Evolutionary conservation across 53 echinoderm and acorn worm species (phyloP), one percentile per base, ranked within the genome.

Genomic region (Mesocentrotus franciscanus): DNA sequence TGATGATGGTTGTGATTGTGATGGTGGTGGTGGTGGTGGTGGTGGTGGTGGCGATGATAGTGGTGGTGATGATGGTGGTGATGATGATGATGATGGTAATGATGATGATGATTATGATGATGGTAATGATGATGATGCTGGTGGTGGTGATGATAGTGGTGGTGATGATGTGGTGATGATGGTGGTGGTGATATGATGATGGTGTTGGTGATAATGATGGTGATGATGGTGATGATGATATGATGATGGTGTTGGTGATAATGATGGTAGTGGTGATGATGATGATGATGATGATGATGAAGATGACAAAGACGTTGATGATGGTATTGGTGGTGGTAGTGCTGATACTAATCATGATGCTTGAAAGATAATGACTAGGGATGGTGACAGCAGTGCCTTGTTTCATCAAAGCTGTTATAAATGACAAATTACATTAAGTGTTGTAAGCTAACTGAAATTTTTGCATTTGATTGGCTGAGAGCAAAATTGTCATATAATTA

Each of bases 41-140:
- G 66, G n/a, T 60, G 91, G 61, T 56, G 64, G 27, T 22, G 64
- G 12, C 20, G 91, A 61, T 56, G 66, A 62, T n/a, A 36, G 33
- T 36, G 72, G n/a, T 92, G 71, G 56, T 92, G 92, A n/a, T 92
- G 71, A 91, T 68, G 92, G 68, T 91, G 92, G 68, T 68, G 62
- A 36, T 62, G 62, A 62, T 61, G 68, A 68, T 91, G 36, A 34
- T 62, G 70, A 20, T 91, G 70, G 7, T 35, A 70, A 60, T 91
- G 70, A n/a, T 91, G 68, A 22, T 68, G 60, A 16, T 91, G 92
- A 68, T 91, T 7, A 36, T 61, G 62, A 36, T 61, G 92, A 68
- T 30, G 70, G 68, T 91, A 70, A 22, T 90, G 85, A 9, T 89
- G 89, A n/a, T 59, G 60, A n/a, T 89, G 30, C 4, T 26, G 29